These are phyloP conservation scores for Hydrolagus affinis DNA, from an alignment of 2,113 vertebrate species.

Conservation along the genomic window DNA sequence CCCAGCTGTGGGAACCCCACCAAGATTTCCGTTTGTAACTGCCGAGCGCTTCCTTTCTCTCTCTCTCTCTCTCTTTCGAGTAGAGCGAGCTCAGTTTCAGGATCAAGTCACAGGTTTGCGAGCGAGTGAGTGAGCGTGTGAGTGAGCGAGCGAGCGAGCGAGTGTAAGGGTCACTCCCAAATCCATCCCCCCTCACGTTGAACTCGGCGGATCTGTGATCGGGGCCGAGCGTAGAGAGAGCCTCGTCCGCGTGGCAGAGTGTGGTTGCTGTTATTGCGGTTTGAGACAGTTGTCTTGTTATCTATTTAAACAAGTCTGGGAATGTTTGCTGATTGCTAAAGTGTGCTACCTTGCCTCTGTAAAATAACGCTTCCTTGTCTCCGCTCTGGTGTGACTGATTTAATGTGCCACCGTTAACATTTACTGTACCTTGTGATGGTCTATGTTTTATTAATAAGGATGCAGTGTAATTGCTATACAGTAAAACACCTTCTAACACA, in stretches of 20 bases:
- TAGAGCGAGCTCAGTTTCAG: no score
- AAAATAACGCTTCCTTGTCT: slow-evolving; percentile 30
- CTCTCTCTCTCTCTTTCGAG: no score
- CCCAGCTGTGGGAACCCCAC: no score
- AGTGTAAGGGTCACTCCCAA: no score
- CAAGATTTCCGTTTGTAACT: no score
- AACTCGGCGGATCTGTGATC: no score
- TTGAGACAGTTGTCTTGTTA: slow-evolving; percentile 27
- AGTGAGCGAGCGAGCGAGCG: no score
- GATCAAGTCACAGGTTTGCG: no score
- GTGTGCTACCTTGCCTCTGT: slow-evolving; percentile 26
- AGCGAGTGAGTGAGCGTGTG: no score
- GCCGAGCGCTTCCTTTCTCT: no score
- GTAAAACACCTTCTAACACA: slow-evolving; percentile 13
- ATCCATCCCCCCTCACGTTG: no score
- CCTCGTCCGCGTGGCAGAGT: neutral
- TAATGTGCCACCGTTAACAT: slow-evolving; percentile 21
- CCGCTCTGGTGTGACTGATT: slow-evolving; percentile 10
- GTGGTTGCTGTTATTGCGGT: neutral
- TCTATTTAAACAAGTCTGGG: slow-evolving; percentile 24
- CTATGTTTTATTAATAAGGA: slow-evolving; percentile 29
- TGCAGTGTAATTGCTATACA: slow-evolving; percentile 29
- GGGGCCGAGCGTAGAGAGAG: slow-evolving; percentile 8
- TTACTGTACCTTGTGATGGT: slow-evolving; percentile 17
- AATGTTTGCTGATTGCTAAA: slow-evolving; percentile 30